These are phyloP conservation scores for Eleginops maclovinus DNA, from an alignment of 2,113 vertebrate species.

Conservation along the genomic window DNA sequence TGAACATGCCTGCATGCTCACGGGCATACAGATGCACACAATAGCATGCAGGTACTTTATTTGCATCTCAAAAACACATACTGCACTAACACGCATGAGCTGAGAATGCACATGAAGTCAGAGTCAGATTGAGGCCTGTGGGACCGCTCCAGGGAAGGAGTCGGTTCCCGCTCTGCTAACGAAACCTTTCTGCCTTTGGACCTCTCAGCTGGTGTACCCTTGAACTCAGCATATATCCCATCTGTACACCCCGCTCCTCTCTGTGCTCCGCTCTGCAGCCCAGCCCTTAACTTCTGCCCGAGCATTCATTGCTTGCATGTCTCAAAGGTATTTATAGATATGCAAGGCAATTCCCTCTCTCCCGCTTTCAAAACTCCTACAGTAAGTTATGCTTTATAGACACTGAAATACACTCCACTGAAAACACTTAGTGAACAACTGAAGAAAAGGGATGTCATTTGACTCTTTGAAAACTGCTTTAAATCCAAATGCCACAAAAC, in stretches of 20 bases:
- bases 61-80: constrained; percentile 3
- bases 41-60: constrained; percentile 31
- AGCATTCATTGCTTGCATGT: constrained; percentile 60
- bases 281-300: constrained; percentile 45
- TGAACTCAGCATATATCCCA: constrained; percentile 65
- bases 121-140: constrained; percentile 29
- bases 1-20: constrained; percentile 32
- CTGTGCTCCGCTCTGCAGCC: constrained; percentile 44
- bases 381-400: constrained; percentile 19
- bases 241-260: constrained; percentile 51
- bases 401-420: constrained; percentile 5
- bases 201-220: constrained; percentile 69
- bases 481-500: constrained; percentile 17
- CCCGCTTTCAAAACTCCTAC: constrained; percentile 16
- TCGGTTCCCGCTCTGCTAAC: constrained; percentile 29
- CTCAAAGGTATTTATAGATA: constrained; percentile 69
- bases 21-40: constrained; percentile 29
- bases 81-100: background rate
- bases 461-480: constrained; percentile 3
- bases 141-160: constrained; percentile 30
- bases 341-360: constrained; percentile 22
- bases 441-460: background rate
- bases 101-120: background rate
- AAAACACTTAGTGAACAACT: constrained; percentile 4
- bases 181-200: constrained; percentile 37